phyloP scores from a whole-genome alignment of 2,113 vertebrate genomes.

The Dicrurus megarhynchus region DNA sequence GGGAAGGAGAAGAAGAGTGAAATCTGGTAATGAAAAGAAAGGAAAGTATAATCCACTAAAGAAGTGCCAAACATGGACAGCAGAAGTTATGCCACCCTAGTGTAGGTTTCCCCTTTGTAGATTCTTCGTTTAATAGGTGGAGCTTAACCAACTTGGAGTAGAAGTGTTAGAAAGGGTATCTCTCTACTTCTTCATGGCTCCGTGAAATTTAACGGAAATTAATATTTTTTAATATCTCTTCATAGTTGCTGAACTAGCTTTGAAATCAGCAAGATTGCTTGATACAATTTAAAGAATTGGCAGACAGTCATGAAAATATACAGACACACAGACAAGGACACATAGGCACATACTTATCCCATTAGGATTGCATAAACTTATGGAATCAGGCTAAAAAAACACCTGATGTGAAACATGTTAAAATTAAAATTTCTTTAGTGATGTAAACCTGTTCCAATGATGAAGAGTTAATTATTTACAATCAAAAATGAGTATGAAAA shows the following conservation, averaged over 20 bases:
- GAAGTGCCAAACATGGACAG: background rate
- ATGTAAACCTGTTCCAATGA: background rate
- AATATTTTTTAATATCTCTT: background rate
- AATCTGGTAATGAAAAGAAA: background rate
- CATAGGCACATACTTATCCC: fast-evolving
- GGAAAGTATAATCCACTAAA: background rate
- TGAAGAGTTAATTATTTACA: background rate
- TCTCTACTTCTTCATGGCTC: background rate
- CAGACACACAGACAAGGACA: background rate
- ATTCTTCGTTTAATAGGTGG: background rate
- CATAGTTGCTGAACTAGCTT: background rate
- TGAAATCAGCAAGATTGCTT: background rate
- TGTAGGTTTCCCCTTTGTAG: background rate
- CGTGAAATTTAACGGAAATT: background rate
- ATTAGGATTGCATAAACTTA: fast-evolving
- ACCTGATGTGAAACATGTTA: background rate
- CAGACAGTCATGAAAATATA: background rate
- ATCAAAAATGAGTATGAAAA: background rate
- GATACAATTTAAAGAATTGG: background rate
- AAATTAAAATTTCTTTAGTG: background rate
- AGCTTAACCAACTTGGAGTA: background rate
- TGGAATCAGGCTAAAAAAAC: background rate
- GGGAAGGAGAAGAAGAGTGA: background rate
- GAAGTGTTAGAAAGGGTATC: background rate
- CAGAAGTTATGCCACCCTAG: background rate